Evolutionary conservation across 1,140 invertebrate species (phyloP), one percentile per base, ranked within the genome.

Genomic region (Drosophila tropicalis): DNA sequence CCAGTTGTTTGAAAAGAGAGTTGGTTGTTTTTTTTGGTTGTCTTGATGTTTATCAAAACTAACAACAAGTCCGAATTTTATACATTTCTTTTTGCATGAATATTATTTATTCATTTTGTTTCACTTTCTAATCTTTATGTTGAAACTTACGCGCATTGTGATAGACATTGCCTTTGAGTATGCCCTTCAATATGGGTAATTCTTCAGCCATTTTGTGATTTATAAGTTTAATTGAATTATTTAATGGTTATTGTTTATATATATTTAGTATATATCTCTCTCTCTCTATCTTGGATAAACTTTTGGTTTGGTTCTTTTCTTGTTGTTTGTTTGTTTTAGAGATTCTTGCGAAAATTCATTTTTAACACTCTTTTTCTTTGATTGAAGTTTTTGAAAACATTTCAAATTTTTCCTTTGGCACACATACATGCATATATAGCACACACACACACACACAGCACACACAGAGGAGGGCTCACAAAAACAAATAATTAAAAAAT

Each of bases 111-210:
- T 10, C 3, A 47, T 32, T 10, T 5, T 62, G 13, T 44, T 47
- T 62, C 15, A 51, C 17, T 62, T 56, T 76, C 29, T 57, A 32
- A 39, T 40, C n/a, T 60, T 55, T 47, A 9, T 25, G 17, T 41
- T 9, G n/a, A 9, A 94, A 97, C 96, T 92, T 97, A 97, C 96
- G 96, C 94, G 96, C 96, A 95, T 97, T 97, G 92, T 96, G 96
- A 93, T 97, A 97, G 92, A 96, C 96, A 79, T 96, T 96, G 90
- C 96, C 96, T 92, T 97, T 97, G 62, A 97, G 94, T 92, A 97
- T 97, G 72, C 96, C 96, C 92, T 97, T 97, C 36, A 97, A 94
- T 87, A 97, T 97, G 73, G 96, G 96, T 92, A 97, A 94, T 94
- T 97, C 96, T 94, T 97, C 96, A 92, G 94, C 95, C 96, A 97